Evolutionary conservation across 2,888 invertebrate species (phyloP), one percentile per base, ranked within the genome.

Genomic region (Hemistola chrysoprasaria): DNA sequence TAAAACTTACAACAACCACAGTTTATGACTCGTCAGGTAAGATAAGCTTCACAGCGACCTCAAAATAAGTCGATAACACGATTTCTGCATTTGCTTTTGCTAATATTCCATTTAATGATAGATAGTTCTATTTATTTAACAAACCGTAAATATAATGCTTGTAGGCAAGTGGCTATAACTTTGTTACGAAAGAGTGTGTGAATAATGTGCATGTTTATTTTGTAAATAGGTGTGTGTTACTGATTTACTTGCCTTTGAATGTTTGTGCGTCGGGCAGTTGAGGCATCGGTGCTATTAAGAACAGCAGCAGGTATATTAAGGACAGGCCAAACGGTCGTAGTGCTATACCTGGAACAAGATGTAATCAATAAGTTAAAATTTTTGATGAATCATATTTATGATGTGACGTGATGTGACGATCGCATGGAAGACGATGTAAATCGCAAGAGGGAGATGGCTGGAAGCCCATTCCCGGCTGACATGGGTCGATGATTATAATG

Each of bases 301-400:
- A 92, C 71, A 97, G 90, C 48, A 94, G 83, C 58, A 97, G 90
- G 80, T 97, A 97, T 57, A 95, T 80, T 53, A 94, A 85, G 22
- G 97, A 96, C 52, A 97, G 87, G 61, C 93, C 93, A 64, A 93
- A 93, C 36, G 96, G 97, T 66, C 97, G 93, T 75, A 95, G 92
- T 68, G 95, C 91, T 67, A 94, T 92, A 90, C 94, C 97, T 97
- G 90, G 45, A 91, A 91, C 63, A 67, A 35, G 27, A 6, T 25
- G 0, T 5, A 24, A 21, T 23, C 6, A 20, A 22, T 0, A 8
- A 20, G 20, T 11, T 11, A 21, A n/a, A 8, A 26, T 29, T 16
- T n/a, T n/a, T n/a, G n/a, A n/a, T n/a, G n/a, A n/a, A n/a, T n/a
- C n/a, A n/a, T n/a, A n/a, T n/a, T n/a, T n/a, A n/a, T n/a, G n/a